A percentile compares a stretch with the other conserved stretches of the same genome.
These are phyloP conservation scores for Ctenopoma kingsleyae DNA, from an alignment of 2,797 vertebrate genomes.

Conservation along the genomic window DNA sequence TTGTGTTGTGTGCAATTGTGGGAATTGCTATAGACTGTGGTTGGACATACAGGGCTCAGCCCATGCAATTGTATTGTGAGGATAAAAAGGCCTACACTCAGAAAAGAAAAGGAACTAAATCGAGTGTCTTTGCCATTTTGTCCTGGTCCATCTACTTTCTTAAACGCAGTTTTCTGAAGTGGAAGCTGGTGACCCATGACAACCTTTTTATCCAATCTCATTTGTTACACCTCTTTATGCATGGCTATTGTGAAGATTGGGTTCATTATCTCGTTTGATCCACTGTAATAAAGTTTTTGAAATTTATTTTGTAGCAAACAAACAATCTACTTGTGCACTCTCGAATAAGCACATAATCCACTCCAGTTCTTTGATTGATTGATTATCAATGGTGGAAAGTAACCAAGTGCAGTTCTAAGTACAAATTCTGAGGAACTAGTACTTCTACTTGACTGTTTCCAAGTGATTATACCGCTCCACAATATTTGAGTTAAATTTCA, in stretches of 20 bases:
- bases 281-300: conserved; percentile 16
- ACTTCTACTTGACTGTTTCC: no score
- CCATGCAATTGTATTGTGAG: conserved; percentile 14
- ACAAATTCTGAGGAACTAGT: no score
- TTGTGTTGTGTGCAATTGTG: conserved; percentile 64
- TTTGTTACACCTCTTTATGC: conserved; percentile 38
- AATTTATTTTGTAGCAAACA: no score
- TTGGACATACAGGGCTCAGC: conserved; percentile 45
- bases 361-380: no score
- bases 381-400: no score
- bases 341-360: no score
- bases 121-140: conserved; percentile 24
- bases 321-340: no score
- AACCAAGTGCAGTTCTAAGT: no score
- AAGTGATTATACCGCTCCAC: no score
- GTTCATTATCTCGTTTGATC: conserved; percentile 31
- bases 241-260: conserved; percentile 21
- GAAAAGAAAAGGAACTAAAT: conserved; percentile 8
- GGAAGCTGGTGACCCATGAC: conserved; percentile 28
- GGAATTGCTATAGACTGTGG: conserved; percentile 69
- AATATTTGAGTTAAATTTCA: no score
- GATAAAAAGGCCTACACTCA: conserved; percentile 8
- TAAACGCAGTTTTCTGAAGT: not conserved
- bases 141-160: conserved; percentile 22
- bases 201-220: conserved; percentile 28